Conservation (phyloP, 2,888 invertebrate genomes). For the Strigamia transsilvanica region DNA sequence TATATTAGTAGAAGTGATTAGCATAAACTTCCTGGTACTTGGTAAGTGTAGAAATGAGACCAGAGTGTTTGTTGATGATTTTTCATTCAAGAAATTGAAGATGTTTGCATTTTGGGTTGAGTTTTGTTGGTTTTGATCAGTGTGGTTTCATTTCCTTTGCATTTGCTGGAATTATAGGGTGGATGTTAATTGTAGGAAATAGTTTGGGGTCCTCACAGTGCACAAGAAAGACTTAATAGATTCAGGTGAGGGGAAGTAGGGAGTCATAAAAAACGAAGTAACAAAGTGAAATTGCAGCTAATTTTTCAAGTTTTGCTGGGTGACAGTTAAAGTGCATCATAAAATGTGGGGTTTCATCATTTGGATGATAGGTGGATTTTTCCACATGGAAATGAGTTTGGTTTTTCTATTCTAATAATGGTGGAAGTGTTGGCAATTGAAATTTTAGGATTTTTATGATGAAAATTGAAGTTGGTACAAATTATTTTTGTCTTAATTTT, state of each 20-base stretch:
- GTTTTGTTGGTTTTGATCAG: neutral
- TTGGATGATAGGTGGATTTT: neutral
- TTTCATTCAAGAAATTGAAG: too few species aligned
- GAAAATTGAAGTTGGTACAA: too few species aligned
- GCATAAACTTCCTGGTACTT: neutral
- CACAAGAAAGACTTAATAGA: neutral
- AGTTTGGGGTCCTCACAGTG: neutral
- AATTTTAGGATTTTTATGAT: too few species aligned
- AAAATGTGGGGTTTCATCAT: neutral
- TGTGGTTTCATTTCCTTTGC: constrained; percentile 27
- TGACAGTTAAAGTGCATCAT: neutral
- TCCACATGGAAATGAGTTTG: neutral
- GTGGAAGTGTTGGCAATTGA: too few species aligned
- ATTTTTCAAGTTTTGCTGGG: neutral
- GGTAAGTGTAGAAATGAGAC: too few species aligned
- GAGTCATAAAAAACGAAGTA: neutral
- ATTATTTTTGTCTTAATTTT: too few species aligned
- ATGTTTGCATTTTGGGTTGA: neutral
- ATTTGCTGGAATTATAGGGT: neutral
- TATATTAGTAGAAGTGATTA: neutral
- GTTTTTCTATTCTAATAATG: too few species aligned
- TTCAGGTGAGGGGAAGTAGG: neutral
- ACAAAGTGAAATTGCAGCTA: neutral
- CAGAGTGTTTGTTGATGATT: too few species aligned
- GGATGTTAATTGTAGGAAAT: neutral